Conservation (phyloP, 2,888 invertebrate species). For the Diplolepis rosae region DNA sequence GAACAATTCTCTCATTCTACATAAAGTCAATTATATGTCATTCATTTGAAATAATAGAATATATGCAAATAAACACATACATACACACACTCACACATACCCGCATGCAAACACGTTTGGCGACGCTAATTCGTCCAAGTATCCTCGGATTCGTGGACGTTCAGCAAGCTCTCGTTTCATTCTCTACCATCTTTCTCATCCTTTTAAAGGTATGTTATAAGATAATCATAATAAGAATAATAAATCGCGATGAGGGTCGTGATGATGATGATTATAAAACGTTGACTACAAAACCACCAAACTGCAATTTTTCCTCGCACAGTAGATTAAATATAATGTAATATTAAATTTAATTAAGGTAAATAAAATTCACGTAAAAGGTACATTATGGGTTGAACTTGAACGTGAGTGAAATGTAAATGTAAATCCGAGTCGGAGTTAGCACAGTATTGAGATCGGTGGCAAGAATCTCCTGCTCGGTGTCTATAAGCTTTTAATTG, state of each 20-base stretch:
- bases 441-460: conserved; percentile 46
- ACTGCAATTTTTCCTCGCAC: conserved; percentile 39
- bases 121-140: conserved; percentile 48
- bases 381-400: conserved; percentile 45
- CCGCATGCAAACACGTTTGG: conserved; percentile 50
- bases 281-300: conserved; percentile 51
- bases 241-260: conserved; percentile 29
- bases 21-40: conserved; percentile 66
- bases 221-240: conserved; percentile 34
- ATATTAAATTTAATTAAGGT: conserved; percentile 36
- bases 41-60: conserved; percentile 63
- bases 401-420: conserved; percentile 30
- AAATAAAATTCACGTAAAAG: conserved; percentile 43
- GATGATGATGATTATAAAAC: conserved; percentile 46
- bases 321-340: conserved; percentile 11
- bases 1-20: conserved; percentile 66
- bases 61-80: conserved; percentile 41
- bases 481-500: conserved; percentile 29
- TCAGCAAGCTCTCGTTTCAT: conserved; percentile 37
- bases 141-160: conserved; percentile 41
- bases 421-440: conserved; percentile 30
- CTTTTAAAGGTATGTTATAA: conserved; percentile 16
- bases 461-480: conserved; percentile 44
- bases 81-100: conserved; percentile 52
- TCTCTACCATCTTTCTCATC: background rate